A percentile compares a stretch with the other conserved stretches of the same genome.
Conservation (phyloP, 2,113 vertebrate genomes). For the Furnarius figulus region DNA sequence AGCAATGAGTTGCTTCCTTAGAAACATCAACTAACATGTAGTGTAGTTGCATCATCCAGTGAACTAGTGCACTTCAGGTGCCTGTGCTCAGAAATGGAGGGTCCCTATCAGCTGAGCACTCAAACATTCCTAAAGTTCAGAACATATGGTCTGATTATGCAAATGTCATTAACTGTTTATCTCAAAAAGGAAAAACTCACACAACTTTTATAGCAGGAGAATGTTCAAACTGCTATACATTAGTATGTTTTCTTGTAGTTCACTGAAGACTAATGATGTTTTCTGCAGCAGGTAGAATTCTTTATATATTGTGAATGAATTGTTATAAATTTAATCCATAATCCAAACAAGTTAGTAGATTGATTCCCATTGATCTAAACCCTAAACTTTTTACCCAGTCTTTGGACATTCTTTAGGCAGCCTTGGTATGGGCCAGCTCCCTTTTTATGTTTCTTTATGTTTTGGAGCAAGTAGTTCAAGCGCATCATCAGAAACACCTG, state of each 20-base stretch:
- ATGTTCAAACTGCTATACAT: background rate
- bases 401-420: background rate
- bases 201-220: background rate
- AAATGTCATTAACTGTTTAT: background rate
- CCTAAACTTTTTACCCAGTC: background rate
- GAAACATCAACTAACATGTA: background rate
- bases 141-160: background rate
- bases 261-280: background rate
- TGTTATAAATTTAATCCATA: background rate
- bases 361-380: background rate
- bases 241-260: background rate
- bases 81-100: background rate
- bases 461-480: background rate
- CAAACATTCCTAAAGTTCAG: background rate
- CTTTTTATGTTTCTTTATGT: background rate
- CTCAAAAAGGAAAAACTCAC: background rate
- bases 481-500: background rate
- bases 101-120: background rate
- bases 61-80: background rate
- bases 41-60: background rate
- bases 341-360: background rate
- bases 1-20: background rate
- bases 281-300: background rate
- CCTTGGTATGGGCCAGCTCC: background rate
- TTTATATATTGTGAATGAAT: background rate